Base-by-base conservation (phyloP, 2,888 invertebrate species). In the Clostera curtula region DNA sequence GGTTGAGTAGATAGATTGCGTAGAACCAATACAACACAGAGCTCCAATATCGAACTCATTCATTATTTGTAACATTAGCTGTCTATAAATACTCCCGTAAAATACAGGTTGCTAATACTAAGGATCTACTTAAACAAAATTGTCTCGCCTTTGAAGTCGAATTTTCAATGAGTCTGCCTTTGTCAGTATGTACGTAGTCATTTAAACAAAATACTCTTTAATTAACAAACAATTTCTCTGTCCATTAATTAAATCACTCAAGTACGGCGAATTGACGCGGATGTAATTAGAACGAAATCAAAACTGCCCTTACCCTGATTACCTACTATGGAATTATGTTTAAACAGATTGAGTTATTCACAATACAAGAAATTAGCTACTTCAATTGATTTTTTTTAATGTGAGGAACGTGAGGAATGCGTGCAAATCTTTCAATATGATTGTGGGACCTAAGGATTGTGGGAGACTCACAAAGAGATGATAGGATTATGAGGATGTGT, bases 271-370 rank as follows among this genome's bases (percentile, higher is more conserved):
- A n/a, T n/a, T n/a, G n/a, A n/a, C n/a, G n/a, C n/a, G 16, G 21
- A 19, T 29, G 12, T 31, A 36, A 35, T 33, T 29, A 40, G 32
- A 21, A 10, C 14, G 14, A 30, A 31, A 44, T 39, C 33, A 29
- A 33, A 35, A 35, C 17, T 34, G 34, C 24, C 22, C 17, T 35
- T 31, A 31, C 15, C 9, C 16, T 19, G 17, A 36, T 33, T 33
- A 36, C n/a, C n/a, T n/a, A n/a, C 20, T 29, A 14, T 31, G 20
- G 31, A 34, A 36, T 29, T 28, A 38, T 9, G 28, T 9, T 29
- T 25, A 36, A 34, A 47, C 38, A 49, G 46, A 33, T 22, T 32
- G 29, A 34, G 34, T 31, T 41, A 36, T 25, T 24, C 31, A 36
- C 24, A 38, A 34, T 25, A 31, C 27, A 39, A 36, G 5, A 19